These are phyloP conservation scores for Acipenser ruthenus DNA, from an alignment of 2,797 vertebrate species.

Conservation along the genomic window DNA sequence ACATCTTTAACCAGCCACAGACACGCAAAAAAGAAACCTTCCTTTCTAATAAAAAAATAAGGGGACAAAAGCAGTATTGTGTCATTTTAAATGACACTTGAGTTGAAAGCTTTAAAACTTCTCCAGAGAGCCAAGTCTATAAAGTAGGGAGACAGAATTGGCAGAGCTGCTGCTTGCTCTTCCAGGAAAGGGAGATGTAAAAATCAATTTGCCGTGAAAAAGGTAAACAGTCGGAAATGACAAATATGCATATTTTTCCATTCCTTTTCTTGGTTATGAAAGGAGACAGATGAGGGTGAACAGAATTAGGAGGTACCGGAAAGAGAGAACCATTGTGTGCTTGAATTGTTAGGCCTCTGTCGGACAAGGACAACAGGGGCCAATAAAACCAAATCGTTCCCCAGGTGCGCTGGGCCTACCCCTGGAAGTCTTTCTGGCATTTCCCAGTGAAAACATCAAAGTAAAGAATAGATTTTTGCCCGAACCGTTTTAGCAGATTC, in stretches of 20 bases:
- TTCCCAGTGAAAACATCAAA: no score
- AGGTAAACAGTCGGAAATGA: slow-evolving; percentile 73
- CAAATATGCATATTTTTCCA: slow-evolving; percentile 63
- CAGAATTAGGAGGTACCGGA: slow-evolving; percentile 46
- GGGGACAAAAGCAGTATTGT: slow-evolving; percentile 72
- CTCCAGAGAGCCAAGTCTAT: slow-evolving; percentile 61
- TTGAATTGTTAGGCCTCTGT: no score
- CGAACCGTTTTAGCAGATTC: no score
- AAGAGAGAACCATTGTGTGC: no score
- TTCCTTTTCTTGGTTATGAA: slow-evolving; percentile 48
- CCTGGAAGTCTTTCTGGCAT: no score
- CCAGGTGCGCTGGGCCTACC: no score
- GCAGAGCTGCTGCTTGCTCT: slow-evolving; percentile 42
- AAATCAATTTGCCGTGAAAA: slow-evolving; percentile 72
- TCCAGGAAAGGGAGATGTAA: slow-evolving; percentile 74
- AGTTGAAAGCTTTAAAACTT: slow-evolving; percentile 67
- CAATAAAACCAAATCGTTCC: no score
- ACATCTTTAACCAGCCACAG: slow-evolving; percentile 28
- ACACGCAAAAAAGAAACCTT: slow-evolving; percentile 12
- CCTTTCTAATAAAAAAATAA: slow-evolving; percentile 50
- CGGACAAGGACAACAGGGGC: no score
- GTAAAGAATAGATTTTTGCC: no score
- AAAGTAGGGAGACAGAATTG: slow-evolving; percentile 54
- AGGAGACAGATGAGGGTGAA: slow-evolving; percentile 43
- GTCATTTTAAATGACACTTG: slow-evolving; percentile 61